Conservation (phyloP, 2,113 vertebrate species). For the Nycticebus coucang region DNA sequence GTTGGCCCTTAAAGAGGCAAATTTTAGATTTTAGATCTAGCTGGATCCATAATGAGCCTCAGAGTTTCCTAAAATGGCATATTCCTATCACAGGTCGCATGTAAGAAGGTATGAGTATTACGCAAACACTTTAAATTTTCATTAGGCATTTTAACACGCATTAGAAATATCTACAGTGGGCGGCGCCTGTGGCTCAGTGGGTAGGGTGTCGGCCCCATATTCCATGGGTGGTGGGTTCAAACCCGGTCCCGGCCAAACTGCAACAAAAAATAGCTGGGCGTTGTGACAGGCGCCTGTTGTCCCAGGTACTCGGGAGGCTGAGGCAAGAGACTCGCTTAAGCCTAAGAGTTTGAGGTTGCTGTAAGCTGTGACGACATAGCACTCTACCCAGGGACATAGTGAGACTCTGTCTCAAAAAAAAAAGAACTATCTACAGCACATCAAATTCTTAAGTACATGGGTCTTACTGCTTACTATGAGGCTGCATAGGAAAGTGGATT, state of each 20-base stretch:
- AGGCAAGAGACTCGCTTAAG: too few relatives aligned
- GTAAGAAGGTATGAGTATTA: not conserved
- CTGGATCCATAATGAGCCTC: not conserved
- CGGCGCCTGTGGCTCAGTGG: too few relatives aligned
- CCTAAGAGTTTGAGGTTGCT: too few relatives aligned
- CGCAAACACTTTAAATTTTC: not conserved
- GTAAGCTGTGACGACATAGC: too few relatives aligned
- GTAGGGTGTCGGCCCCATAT: too few relatives aligned
- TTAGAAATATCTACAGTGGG: not conserved
- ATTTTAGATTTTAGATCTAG: constrained; percentile 17
- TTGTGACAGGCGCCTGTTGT: too few relatives aligned
- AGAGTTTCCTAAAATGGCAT: not conserved
- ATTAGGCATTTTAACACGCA: not conserved
- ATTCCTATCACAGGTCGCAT: not conserved
- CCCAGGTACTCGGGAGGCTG: too few relatives aligned
- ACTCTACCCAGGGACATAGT: too few relatives aligned
- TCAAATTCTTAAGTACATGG: not conserved
- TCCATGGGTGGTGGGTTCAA: too few relatives aligned
- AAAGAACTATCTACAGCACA: not conserved
- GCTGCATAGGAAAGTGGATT: not conserved
- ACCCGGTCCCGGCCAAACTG: too few relatives aligned
- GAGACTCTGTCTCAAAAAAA: too few relatives aligned
- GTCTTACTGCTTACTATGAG: not conserved
- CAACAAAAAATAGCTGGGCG: too few relatives aligned
- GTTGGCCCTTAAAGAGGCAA: not conserved